Evolutionary conservation across 1,140 invertebrate species (phyloP).

Genomic region (Ctenoplectra terminalis): DNA sequence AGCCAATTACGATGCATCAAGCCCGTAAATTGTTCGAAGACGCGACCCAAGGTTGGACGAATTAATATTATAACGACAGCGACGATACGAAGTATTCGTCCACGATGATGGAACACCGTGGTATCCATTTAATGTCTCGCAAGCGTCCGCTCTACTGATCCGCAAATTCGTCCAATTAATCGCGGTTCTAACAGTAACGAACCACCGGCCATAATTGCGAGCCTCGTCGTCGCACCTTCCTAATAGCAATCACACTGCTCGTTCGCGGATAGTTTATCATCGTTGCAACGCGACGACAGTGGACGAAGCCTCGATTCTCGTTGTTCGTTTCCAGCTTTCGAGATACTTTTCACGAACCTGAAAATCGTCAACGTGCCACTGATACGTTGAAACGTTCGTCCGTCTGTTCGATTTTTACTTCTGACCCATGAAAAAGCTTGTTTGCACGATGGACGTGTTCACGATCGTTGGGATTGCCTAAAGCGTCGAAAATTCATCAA

Average conservation of each 20-base stretch:
- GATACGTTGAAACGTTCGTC: neutral
- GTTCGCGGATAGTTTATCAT: slow-evolving; percentile 47
- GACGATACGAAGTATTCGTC: slow-evolving; percentile 34
- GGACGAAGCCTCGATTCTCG: neutral
- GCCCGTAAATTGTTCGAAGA: slow-evolving; percentile 3
- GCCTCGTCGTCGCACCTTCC: slow-evolving; percentile 21
- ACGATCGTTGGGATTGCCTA: neutral
- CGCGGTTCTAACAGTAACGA: slow-evolving; percentile 45
- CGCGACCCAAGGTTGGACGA: neutral
- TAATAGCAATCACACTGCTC: slow-evolving; percentile 54
- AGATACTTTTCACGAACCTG: too few species aligned
- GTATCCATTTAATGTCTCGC: slow-evolving; percentile 42
- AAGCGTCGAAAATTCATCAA: neutral
- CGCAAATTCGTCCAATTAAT: slow-evolving; percentile 59
- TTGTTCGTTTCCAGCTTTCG: neutral
- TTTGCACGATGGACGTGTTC: too few species aligned
- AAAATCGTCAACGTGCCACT: neutral
- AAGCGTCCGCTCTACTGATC: slow-evolving; percentile 47
- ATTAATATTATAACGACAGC: slow-evolving; percentile 20
- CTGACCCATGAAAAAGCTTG: neutral
- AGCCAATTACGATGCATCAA: neutral
- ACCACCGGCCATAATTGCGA: slow-evolving; percentile 47
- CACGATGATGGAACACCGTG: slow-evolving; percentile 4
- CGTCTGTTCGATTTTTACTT: neutral
- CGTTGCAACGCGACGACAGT: neutral